Evolutionary conservation across 2,888 invertebrate species (phyloP).

Genomic region (Allolobophora icterica): DNA sequence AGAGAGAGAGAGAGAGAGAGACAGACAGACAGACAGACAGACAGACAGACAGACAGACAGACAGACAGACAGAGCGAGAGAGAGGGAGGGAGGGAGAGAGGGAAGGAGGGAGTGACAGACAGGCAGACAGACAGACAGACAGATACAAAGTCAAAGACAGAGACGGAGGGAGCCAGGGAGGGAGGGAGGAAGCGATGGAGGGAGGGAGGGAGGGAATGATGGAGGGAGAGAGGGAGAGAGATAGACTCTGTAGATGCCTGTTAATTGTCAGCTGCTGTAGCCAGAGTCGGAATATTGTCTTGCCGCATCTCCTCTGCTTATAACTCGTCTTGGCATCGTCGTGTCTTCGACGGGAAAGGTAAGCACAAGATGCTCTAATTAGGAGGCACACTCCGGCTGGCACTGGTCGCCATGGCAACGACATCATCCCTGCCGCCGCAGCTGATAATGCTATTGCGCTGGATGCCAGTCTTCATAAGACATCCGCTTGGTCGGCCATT

Average conservation of each 20-base stretch:
- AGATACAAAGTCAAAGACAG: too few species aligned
- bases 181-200: too few species aligned
- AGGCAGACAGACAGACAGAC: too few species aligned
- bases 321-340: constrained; percentile 9
- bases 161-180: too few species aligned
- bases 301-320: constrained; percentile 4
- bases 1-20: too few species aligned
- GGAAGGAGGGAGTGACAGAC: too few species aligned
- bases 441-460: not conserved
- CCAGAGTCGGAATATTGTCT: not conserved
- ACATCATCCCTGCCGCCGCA: constrained; percentile 11
- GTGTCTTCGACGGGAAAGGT: constrained; percentile 17
- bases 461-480: constrained; percentile 11
- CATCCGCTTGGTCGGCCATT: not conserved
- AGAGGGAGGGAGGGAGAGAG: too few species aligned
- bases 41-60: too few species aligned
- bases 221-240: too few species aligned
- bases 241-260: not conserved
- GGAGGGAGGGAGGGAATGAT: too few species aligned
- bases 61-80: too few species aligned
- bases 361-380: constrained; percentile 17
- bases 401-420: constrained; percentile 4
- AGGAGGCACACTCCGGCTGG: constrained; percentile 11
- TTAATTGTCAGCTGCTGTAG: constrained; percentile 17
- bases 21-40: too few species aligned